Evolutionary conservation across 2,888 invertebrate genomes (phyloP), one percentile per base, ranked within the genome.

Genomic region (Eupithecia dodoneata): DNA sequence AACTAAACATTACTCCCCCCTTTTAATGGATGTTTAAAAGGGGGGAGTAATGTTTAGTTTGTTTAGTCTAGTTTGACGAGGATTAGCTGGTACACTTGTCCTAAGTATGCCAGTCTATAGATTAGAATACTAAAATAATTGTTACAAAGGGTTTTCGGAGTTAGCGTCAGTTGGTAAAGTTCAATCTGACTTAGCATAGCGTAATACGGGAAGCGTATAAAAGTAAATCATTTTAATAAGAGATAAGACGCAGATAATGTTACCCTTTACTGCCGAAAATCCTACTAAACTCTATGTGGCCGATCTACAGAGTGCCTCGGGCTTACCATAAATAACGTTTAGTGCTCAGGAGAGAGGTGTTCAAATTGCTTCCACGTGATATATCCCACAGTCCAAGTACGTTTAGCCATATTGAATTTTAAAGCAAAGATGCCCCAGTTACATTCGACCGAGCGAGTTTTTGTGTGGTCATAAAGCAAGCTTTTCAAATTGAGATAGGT

Each of bases 321-420:
- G 93, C 92, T 94, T 91, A 92, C 91, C 92, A 93, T 94, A 94
- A 94, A 94, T 94, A 94, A 93, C 92, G 89, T 93, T 94, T 94
- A 94, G 90, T 93, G 91, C 91, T 87, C 87, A 85, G 87, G 87
- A 85, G 90, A 91, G 91, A 93, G 93, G 94, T 93, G 94, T 90
- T 92, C 92, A 93, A 94, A 93, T 94, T 93, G 93, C 94, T 93
- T 93, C 88, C 91, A 89, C 91, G 93, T 93, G 92, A 94, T 93
- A 93, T 92, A 93, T 93, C 90, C 90, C 84, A 81, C 88, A 88
- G 89, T 85, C 87, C 89, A 88, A 89, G 90, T 92, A 92, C 90
- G 87, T 90, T 92, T 90, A 91, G 88, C 90, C 90, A 91, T 93
- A 93, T 92, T 93, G 91, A 92, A 92, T 92, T 92, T 93, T 93